Evolutionary conservation across 2,888 invertebrate genomes (phyloP).

Genomic region (Crocallis elinguaria): DNA sequence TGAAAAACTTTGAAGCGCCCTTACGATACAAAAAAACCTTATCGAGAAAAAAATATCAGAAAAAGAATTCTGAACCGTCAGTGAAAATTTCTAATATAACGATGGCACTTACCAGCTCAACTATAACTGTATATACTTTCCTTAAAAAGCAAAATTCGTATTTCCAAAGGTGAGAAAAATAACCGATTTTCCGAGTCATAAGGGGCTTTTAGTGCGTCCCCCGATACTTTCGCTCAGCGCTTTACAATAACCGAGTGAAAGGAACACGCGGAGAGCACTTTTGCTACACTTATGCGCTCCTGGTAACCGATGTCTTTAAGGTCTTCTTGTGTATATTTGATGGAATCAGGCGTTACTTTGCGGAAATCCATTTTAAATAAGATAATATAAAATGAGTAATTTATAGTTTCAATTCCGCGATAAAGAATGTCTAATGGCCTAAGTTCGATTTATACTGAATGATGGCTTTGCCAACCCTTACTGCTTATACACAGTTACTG

Average conservation of each 20-base stretch:
- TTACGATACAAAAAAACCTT: no score
- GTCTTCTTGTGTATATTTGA: slow-evolving; percentile 13
- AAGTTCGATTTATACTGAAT: no score
- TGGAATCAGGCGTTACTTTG: slow-evolving; percentile 10
- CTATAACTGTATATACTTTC: neutral
- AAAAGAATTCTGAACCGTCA: no score
- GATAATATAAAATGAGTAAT: no score
- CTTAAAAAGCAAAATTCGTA: neutral
- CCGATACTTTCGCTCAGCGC: slow-evolving; percentile 12
- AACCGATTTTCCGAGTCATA: slow-evolving; percentile 7
- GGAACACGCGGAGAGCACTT: slow-evolving; percentile 29
- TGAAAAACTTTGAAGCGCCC: no score
- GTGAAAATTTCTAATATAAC: neutral
- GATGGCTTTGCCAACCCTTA: no score
- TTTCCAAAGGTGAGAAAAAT: slow-evolving; percentile 4
- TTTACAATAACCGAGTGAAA: slow-evolving; percentile 14
- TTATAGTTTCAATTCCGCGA: no score
- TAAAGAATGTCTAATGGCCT: no score
- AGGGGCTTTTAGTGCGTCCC: slow-evolving; percentile 15
- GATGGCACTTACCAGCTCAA: neutral
- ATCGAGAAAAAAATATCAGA: no score
- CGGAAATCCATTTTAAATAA: no score
- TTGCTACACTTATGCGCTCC: slow-evolving; percentile 34
- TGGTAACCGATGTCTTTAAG: slow-evolving; percentile 32
- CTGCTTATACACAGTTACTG: no score